These are phyloP conservation scores for Heliocidaris tuberculata DNA, from an alignment of 35 echinoderm and acorn worm species.

Conservation along the genomic window DNA sequence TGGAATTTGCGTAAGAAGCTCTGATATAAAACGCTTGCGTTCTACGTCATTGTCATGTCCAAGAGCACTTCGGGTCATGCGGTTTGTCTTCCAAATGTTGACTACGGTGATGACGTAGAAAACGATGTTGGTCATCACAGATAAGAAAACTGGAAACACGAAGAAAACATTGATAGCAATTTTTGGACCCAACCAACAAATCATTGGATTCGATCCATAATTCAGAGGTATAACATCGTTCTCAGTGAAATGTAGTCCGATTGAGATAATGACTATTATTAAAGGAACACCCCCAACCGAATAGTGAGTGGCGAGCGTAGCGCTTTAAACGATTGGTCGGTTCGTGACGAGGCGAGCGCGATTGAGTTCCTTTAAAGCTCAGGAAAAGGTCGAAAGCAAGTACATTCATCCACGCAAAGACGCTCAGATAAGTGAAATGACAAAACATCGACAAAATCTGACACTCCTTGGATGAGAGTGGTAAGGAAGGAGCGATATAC, in stretches of 20 bases:
- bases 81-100: too few relatives aligned
- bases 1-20: neutral
- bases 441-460: neutral
- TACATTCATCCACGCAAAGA: constrained; percentile 14
- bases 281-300: constrained; percentile 1
- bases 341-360: neutral
- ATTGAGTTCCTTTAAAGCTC: neutral
- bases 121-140: too few relatives aligned
- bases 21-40: neutral
- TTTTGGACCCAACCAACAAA: neutral
- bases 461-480: neutral
- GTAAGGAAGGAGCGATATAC: neutral
- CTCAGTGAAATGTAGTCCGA: neutral
- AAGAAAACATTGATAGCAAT: too few relatives aligned
- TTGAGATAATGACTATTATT: neutral
- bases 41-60: neutral
- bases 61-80: neutral
- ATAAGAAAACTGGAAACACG: too few relatives aligned
- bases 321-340: neutral
- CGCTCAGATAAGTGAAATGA: neutral
- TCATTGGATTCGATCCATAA: neutral
- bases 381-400: neutral
- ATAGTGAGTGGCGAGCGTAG: neutral
- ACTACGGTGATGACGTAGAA: too few relatives aligned
- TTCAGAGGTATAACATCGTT: neutral